A percentile compares a stretch with the other conserved stretches of the same genome.
Conservation (phyloP, 2,888 invertebrate genomes). For the Eulithis testata region DNA sequence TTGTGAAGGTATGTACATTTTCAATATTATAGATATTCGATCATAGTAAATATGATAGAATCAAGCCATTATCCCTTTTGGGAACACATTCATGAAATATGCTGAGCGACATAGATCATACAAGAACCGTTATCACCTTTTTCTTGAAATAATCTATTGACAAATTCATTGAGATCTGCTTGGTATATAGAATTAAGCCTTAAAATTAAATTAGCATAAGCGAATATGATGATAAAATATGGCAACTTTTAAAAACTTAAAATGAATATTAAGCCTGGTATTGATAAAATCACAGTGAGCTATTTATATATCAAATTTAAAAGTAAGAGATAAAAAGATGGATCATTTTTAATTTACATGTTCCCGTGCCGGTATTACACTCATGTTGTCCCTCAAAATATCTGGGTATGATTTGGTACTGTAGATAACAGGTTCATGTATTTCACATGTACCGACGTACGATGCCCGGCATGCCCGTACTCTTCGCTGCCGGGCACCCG, state of each 20-base stretch:
- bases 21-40: neutral
- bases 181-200: constrained; percentile 21
- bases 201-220: constrained; percentile 38
- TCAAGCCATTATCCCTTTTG: neutral
- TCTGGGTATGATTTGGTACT: too few species aligned
- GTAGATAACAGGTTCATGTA: too few species aligned
- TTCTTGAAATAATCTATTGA: constrained; percentile 8
- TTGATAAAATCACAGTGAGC: constrained; percentile 13
- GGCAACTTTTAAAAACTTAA: constrained; percentile 10
- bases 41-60: neutral
- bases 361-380: too few species aligned
- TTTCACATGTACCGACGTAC: too few species aligned
- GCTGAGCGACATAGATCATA: constrained; percentile 54
- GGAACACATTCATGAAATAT: constrained; percentile 33
- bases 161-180: constrained; percentile 4
- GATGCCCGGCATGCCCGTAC: too few species aligned
- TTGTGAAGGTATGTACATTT: constrained; percentile 27
- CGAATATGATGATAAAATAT: constrained; percentile 41
- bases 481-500: too few species aligned
- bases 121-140: constrained; percentile 15
- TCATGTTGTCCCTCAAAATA: too few species aligned
- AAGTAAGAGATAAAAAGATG: too few species aligned
- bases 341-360: too few species aligned
- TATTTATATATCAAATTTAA: neutral
- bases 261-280: constrained; percentile 19